Base-by-base conservation (phyloP, 2,888 invertebrate genomes). In the Cheilosia pagana region DNA sequence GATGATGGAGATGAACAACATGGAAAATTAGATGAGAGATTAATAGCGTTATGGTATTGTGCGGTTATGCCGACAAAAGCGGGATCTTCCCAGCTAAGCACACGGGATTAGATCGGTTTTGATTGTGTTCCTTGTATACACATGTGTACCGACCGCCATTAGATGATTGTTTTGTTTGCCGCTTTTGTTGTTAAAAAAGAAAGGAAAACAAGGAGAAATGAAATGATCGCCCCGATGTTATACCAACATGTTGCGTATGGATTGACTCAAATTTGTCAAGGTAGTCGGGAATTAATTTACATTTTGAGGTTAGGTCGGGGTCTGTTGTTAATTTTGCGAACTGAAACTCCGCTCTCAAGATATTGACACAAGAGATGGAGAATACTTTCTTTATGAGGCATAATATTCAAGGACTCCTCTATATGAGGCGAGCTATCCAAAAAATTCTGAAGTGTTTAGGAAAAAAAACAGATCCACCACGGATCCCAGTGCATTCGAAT, bases 11-110 rank as follows among this genome's bases (percentile, higher is more conserved):
- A 68, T 70, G 70, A 76, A 75, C 75, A 75, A 57, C 68, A 43
- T 83, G 63, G 74, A 63, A 83, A 83, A 83, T 83, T 74, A 83
- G 79, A 79, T 83, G 83, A 83, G 74, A 79, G 83, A 83, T 83
- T 79, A 83, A 83, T 83, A 79, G 68, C 39, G 57, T 77, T 78
- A 35, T 53, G 71, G 78, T 43, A 35, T 78, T 68, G 43, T 63
- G 57, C 7, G 4, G 67, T 4, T 8, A 57, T 74, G 72, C 78
- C 78, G 82, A 78, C 78, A 78, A 78, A 78, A 53, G 55, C 53
- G 53, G 41, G 25, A 28, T 8, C 8, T 28, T 28, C 8, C 8
- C 28, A 28, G 41, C 68, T 68, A 59, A 81, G 59, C 53, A 65
- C 41, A 55, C 77, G 71, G 53, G 65, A 71, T 63, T 77, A n/a